Evolutionary conservation across 2,888 invertebrate species (phyloP).

Genomic region (Protodeltote pygarga): DNA sequence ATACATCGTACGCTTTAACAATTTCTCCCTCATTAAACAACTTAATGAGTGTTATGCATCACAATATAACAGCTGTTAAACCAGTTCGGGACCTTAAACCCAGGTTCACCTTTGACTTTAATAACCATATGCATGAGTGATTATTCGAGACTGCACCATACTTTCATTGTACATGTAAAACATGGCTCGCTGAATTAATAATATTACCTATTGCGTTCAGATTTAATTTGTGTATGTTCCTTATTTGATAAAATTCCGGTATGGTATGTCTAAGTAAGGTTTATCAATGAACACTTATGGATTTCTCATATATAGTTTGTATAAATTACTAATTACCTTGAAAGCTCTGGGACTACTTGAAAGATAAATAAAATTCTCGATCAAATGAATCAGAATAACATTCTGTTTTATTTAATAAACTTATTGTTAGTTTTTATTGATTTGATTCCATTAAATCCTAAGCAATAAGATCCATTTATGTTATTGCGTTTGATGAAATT

Average conservation of each 20-base stretch:
- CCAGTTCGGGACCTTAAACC: conserved; percentile 67
- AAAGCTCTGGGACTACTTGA: too few species aligned
- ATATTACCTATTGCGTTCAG: background rate
- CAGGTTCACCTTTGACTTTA: conserved; percentile 55
- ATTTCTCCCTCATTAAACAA: conserved; percentile 52
- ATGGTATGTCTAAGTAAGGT: conserved; percentile 10
- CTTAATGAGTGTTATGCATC: conserved; percentile 44
- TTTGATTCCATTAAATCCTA: too few species aligned
- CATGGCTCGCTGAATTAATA: conserved; percentile 6
- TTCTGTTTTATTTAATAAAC: too few species aligned
- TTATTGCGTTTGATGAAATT: too few species aligned
- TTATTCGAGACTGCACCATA: conserved; percentile 38
- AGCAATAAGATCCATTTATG: too few species aligned
- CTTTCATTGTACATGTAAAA: conserved; percentile 31
- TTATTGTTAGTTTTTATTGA: too few species aligned
- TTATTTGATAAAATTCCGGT: conserved; percentile 3
- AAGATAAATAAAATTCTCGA: conserved; percentile 1
- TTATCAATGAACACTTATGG: conserved; percentile 1
- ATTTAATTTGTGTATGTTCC: background rate
- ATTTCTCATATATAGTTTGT: conserved; percentile 10
- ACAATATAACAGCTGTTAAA: conserved; percentile 51
- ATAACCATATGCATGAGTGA: conserved; percentile 39
- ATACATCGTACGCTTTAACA: conserved; percentile 58
- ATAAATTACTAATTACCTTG: conserved; percentile 10
- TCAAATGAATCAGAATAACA: background rate